Evolutionary conservation across 2,888 invertebrate genomes (phyloP), one percentile per base, ranked within the genome.

Genomic region (Scaptomyza flava): DNA sequence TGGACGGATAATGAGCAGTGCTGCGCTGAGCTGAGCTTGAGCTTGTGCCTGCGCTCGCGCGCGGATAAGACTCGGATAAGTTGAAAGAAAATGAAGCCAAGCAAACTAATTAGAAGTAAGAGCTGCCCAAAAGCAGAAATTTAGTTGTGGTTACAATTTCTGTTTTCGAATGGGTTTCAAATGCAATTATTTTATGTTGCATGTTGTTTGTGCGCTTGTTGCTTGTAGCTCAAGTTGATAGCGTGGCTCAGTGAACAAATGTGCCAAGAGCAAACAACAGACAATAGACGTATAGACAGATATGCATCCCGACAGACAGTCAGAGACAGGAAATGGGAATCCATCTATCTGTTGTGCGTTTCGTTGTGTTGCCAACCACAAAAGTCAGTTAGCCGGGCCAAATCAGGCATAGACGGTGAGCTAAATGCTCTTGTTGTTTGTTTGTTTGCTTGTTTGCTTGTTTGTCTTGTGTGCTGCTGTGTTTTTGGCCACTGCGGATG

Each of bases 401-500:
- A 79, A 79, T 79, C 78, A 79, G 58, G 52, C 72, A 66, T 60
- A 46, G 75, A 65, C 66, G 59, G 61, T 62, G 45, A 68, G 72
- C 50, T 57, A 56, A 62, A 62, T 61, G 61, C 47, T 23, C 56
- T 61, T 38, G 52, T 45, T 53, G 50, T 41, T 54, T 3, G 4
- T 4, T 23, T 23, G 23, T 23, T 23, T 23, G 23, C 2, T 56
- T 54, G 33, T 48, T 51, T 51, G 45, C 38, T 27, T 68, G 52
- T 72, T 57, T 74, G 67, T 48, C 53, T 75, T 67, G 62, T n/a
- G 8, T 38, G 7, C 8, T 72, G 76, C 6, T 33, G 33, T 36
- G 70, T 72, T 84, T 68, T 68, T 75, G 79, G 77, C 57, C 81
- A 83, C 77, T 86, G 82, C 82, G 81, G 83, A 81, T 72, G 74